phyloP scores from a whole-genome alignment of 2,888 invertebrate genomes.

The Crioceris asparagi region DNA sequence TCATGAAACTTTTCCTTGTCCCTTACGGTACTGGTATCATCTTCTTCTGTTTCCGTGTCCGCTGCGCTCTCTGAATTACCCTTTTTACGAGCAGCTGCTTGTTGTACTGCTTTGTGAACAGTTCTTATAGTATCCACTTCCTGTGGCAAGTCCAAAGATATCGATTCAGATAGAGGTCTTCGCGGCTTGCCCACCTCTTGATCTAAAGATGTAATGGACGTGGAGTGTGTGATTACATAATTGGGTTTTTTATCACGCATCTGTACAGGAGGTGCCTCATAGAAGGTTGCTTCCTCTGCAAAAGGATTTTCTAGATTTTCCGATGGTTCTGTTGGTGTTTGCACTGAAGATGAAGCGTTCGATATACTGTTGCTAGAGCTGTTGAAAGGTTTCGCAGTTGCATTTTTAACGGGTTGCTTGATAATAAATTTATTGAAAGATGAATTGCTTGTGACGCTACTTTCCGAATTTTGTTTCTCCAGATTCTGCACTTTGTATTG shows the following conservation, averaged over 20 bases:
- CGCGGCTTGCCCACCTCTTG: constrained; percentile 10
- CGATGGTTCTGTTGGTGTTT: constrained; percentile 36
- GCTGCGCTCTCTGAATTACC: constrained; percentile 12
- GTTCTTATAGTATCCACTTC: constrained; percentile 18
- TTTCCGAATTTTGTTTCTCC: constrained; percentile 42
- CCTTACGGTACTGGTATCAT: constrained; percentile 25
- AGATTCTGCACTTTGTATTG: constrained; percentile 21
- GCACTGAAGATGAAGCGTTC: constrained; percentile 28
- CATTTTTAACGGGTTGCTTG: constrained; percentile 32
- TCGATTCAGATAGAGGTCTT: constrained; percentile 15
- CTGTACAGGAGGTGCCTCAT: constrained; percentile 20
- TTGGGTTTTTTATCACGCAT: constrained; percentile 6
- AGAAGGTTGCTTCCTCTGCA: constrained; percentile 25
- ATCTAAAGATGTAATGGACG: constrained; percentile 10
- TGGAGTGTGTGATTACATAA: constrained; percentile 8
- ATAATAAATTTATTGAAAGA: constrained; percentile 20
- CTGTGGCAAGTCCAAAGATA: constrained; percentile 19
- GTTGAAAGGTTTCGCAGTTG: constrained; percentile 37
- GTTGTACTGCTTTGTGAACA: constrained; percentile 22
- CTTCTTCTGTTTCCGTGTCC: constrained; percentile 28
- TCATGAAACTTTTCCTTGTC: constrained; percentile 14
- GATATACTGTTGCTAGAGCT: constrained; percentile 28
- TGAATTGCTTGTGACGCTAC: constrained; percentile 30
- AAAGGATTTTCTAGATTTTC: constrained; percentile 31
- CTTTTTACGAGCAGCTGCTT: constrained; percentile 24